Evolutionary conservation across 2,797 vertebrate genomes (phyloP).

Genomic region (Hypotaenidia okinawae): DNA sequence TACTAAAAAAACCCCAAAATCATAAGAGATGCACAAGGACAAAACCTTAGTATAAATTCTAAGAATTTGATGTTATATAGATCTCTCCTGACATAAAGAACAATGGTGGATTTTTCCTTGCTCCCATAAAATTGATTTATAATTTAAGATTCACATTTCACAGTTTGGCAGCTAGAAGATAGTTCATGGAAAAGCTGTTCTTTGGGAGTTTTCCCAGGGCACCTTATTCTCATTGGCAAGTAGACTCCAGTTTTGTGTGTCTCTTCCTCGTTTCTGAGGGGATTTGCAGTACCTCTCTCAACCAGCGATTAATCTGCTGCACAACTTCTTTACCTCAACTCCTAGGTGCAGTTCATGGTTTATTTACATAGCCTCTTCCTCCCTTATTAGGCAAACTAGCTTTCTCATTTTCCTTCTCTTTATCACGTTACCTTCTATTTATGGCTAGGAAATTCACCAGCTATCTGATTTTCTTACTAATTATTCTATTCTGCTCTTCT

Average conservation of each 20-base stretch:
- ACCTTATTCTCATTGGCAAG: neutral
- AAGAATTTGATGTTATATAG: neutral
- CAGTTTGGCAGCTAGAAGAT: neutral
- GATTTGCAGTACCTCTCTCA: neutral
- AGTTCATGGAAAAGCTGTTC: neutral
- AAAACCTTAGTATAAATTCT: neutral
- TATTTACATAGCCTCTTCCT: neutral
- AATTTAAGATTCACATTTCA: conserved; percentile 5
- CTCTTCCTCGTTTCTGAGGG: neutral
- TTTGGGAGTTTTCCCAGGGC: neutral
- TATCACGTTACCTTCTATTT: neutral
- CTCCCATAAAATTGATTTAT: conserved; percentile 24
- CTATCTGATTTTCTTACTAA: neutral
- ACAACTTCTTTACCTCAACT: neutral
- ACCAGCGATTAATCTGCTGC: neutral
- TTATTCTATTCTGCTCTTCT: neutral
- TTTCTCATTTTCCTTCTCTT: neutral
- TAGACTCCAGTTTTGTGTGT: neutral
- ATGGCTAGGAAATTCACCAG: neutral
- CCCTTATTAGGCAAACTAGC: neutral
- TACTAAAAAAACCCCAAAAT: neutral
- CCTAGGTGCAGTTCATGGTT: neutral
- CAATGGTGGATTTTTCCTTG: neutral
- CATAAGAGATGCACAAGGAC: neutral
- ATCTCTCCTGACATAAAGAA: conserved; percentile 30